Conservation (phyloP, 2,888 invertebrate genomes). For the Eumacrocentrus americanus region DNA sequence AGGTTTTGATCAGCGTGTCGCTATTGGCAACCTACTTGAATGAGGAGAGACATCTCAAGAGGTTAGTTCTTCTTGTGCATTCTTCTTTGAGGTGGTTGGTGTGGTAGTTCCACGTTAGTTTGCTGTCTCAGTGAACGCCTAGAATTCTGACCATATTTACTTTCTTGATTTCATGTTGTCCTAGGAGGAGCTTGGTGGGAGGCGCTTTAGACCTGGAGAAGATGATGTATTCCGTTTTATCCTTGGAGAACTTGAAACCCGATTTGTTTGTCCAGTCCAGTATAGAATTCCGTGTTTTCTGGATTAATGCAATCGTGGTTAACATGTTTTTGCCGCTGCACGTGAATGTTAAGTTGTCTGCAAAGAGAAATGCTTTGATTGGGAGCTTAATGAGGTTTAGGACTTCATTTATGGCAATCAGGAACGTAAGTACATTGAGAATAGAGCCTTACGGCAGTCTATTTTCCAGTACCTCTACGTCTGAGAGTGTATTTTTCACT, state of each 20-base stretch:
- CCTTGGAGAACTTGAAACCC: slow-evolving; percentile 24
- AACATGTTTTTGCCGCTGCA: slow-evolving; percentile 15
- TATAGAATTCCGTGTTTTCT: slow-evolving; percentile 19
- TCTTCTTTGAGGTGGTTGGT: background rate
- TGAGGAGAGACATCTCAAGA: background rate
- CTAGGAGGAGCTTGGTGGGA: background rate
- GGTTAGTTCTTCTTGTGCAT: background rate
- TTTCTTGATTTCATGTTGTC: too few relatives aligned
- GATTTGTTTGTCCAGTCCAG: slow-evolving; percentile 9
- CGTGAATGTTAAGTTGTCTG: slow-evolving; percentile 24
- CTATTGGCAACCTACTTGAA: background rate
- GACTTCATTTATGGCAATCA: slow-evolving; percentile 27
- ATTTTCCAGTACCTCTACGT: slow-evolving; percentile 15
- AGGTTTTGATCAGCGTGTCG: background rate
- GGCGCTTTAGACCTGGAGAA: slow-evolving; percentile 3
- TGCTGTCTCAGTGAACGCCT: slow-evolving; percentile 8
- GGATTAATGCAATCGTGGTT: slow-evolving; percentile 2
- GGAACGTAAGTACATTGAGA: slow-evolving; percentile 19
- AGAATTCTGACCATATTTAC: slow-evolving; percentile 25
- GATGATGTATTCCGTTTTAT: slow-evolving; percentile 23
- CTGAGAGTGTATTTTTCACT: slow-evolving; percentile 6
- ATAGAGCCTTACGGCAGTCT: slow-evolving; percentile 24
- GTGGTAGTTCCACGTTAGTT: background rate
- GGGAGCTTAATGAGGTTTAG: background rate
- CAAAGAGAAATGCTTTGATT: slow-evolving; percentile 19